Conservation (phyloP, 2,888 invertebrate species). For the Macrophya annulata region DNA sequence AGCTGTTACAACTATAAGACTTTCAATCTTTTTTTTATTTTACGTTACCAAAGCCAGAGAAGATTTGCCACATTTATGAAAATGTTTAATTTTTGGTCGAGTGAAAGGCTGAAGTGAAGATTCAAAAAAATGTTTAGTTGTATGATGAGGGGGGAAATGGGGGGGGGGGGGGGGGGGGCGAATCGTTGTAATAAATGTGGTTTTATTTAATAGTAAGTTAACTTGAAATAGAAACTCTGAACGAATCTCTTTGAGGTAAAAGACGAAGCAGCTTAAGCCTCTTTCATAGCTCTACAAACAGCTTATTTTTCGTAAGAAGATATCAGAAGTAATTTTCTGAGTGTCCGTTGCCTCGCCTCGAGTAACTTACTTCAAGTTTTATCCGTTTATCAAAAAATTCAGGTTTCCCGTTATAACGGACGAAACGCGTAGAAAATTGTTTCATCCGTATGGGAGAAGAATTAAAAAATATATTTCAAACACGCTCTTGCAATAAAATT, state of each 20-base stretch:
- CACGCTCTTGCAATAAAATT: constrained; percentile 34
- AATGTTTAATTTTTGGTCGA: neutral
- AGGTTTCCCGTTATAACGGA: neutral
- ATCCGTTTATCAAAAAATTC: constrained; percentile 16
- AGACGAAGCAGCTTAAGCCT: neutral
- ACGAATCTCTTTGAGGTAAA: neutral
- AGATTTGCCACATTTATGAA: neutral
- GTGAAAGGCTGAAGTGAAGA: neutral
- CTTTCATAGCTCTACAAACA: neutral
- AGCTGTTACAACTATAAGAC: neutral
- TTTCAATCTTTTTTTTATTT: neutral
- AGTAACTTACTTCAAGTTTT: constrained; percentile 4
- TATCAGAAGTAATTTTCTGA: constrained; percentile 24
- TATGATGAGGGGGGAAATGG: neutral
- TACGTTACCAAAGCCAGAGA: neutral
- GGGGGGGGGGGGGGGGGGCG: too few species aligned
- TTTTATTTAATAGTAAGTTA: neutral
- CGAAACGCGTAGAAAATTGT: neutral
- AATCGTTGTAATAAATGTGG: neutral
- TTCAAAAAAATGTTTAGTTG: neutral
- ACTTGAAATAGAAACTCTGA: neutral
- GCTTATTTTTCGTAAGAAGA: constrained; percentile 28
- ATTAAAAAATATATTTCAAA: constrained; percentile 24
- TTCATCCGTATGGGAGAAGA: neutral
- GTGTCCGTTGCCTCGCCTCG: neutral